Evolutionary conservation across 1,140 invertebrate genomes (phyloP).

Genomic region (Tetraneura akinire): DNA sequence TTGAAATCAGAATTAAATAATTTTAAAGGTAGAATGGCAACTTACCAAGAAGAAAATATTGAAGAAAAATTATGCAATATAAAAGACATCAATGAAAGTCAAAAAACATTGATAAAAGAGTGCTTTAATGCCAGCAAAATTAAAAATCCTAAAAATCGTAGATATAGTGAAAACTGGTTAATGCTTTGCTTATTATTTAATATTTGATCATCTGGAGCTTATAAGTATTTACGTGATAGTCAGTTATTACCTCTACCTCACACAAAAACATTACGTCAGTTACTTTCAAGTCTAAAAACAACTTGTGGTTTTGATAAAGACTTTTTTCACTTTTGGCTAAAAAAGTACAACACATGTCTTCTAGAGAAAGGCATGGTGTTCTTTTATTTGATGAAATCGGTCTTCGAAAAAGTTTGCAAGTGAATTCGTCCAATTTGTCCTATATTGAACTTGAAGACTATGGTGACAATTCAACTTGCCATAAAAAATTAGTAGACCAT

Average conservation of each 20-base stretch:
- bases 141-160: background rate
- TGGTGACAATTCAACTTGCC: background rate
- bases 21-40: background rate
- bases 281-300: background rate
- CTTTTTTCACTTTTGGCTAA: too few species aligned
- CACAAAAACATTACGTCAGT: background rate
- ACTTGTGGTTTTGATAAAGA: constrained; percentile 1
- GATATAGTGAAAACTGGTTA: background rate
- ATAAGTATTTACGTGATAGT: background rate
- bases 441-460: constrained; percentile 7
- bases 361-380: too few species aligned
- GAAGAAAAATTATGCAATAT: background rate
- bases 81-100: background rate
- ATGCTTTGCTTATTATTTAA: background rate
- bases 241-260: background rate
- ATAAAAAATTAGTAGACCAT: background rate
- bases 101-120: background rate
- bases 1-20: background rate
- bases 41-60: background rate
- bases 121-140: background rate
- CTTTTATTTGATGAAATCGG: background rate
- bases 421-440: background rate
- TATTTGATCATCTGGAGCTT: background rate
- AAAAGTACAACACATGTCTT: too few species aligned
- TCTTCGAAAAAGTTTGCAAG: background rate